These are phyloP conservation scores for Pitta sordida DNA, from an alignment of 2,113 vertebrate species.

Conservation along the genomic window DNA sequence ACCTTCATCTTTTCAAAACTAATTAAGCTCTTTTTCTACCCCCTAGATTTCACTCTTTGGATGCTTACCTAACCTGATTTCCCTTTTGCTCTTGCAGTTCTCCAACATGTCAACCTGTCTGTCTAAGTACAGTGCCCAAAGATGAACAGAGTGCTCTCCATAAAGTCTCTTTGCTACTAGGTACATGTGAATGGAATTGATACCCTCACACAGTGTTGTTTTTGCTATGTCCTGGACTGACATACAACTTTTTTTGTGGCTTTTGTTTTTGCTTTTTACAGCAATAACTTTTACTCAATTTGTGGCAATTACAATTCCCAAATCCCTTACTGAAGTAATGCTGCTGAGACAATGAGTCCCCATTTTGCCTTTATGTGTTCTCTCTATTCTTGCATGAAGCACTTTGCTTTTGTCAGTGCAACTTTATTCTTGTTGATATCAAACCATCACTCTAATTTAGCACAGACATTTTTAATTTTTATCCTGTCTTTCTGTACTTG, in stretches of 20 bases:
- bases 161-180: background rate
- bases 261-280: background rate
- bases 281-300: background rate
- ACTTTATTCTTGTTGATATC: background rate
- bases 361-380: background rate
- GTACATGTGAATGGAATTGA: rapidly evolving
- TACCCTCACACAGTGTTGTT: background rate
- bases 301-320: background rate
- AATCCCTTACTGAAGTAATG: background rate
- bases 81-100: background rate
- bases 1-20: background rate
- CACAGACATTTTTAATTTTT: conserved; percentile 6
- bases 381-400: background rate
- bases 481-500: background rate
- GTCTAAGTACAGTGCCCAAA: background rate
- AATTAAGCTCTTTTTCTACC: background rate
- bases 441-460: background rate
- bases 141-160: background rate
- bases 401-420: background rate
- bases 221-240: background rate
- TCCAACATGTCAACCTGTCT: background rate
- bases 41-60: background rate
- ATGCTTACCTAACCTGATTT: background rate
- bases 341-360: background rate
- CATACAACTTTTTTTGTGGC: background rate